Conservation (phyloP, 2,113 vertebrate species). For the Sakesphorus luctuosus region DNA sequence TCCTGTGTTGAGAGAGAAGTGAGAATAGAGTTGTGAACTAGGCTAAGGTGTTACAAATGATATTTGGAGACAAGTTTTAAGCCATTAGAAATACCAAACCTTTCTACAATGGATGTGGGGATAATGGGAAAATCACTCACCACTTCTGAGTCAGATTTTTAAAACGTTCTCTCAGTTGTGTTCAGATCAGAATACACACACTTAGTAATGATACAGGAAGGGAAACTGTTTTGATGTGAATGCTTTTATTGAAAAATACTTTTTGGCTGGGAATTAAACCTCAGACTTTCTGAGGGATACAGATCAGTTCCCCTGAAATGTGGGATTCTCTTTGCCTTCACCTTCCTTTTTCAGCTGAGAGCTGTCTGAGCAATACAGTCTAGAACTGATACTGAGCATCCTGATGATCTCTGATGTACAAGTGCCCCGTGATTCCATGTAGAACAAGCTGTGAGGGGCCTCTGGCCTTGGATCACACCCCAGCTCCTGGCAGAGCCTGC, state of each 20-base stretch:
- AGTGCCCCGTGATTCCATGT: not conserved
- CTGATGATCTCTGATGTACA: not conserved
- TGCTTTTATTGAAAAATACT: not conserved
- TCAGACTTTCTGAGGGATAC: not conserved
- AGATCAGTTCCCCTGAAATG: not conserved
- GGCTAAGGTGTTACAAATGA: not conserved
- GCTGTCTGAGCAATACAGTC: not conserved
- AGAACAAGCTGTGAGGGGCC: not conserved
- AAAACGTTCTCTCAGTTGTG: not conserved
- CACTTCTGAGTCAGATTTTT: not conserved
- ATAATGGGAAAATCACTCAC: not conserved
- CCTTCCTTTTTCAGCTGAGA: not conserved
- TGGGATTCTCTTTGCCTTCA: not conserved
- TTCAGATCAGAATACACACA: not conserved
- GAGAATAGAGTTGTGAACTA: not conserved
- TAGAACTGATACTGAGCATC: not conserved
- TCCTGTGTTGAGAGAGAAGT: not conserved
- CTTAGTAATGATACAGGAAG: no score
- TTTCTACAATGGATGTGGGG: rapidly evolving
- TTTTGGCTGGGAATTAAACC: not conserved
- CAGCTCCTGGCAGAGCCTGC: rapidly evolving
- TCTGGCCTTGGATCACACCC: not conserved
- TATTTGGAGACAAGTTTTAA: not conserved
- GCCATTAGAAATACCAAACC: not conserved
- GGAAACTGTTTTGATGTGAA: not conserved